Conservation (phyloP, 37 sponge, comb jelly and placozoan species). For the Halisarca cf. caerulea region DNA sequence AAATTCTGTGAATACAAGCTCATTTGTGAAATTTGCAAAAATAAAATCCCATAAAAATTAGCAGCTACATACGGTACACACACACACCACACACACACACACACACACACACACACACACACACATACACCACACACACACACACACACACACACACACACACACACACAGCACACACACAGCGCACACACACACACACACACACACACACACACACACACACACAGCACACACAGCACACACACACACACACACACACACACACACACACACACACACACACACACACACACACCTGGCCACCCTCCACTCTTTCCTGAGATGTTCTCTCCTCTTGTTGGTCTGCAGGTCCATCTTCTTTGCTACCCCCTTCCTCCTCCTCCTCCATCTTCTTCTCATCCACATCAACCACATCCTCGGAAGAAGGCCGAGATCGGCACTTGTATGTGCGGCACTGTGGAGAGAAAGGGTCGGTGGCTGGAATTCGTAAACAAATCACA, state of each 20-base stretch:
- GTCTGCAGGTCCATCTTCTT: neutral
- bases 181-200: conserved; percentile 12
- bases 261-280: conserved; percentile 31
- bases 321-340: too few species aligned
- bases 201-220: neutral
- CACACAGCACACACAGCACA: neutral
- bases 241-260: conserved; percentile 26
- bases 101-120: conserved; percentile 6
- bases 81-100: conserved; percentile 19
- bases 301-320: neutral
- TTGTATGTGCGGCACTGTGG: conserved; percentile 33
- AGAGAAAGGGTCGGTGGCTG: conserved; percentile 56
- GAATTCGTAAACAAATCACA: conserved; percentile 46
- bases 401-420: neutral
- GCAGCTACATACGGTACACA: too few species aligned
- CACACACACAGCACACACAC: conserved; percentile 2
- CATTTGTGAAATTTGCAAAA: too few species aligned
- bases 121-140: conserved; percentile 25
- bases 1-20: too few species aligned
- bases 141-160: conserved; percentile 4
- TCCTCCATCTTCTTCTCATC: neutral
- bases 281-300: neutral
- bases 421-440: neutral
- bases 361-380: neutral
- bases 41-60: too few species aligned